Conservation (phyloP, 1,140 invertebrate species). For the Anthonomus grandis region DNA sequence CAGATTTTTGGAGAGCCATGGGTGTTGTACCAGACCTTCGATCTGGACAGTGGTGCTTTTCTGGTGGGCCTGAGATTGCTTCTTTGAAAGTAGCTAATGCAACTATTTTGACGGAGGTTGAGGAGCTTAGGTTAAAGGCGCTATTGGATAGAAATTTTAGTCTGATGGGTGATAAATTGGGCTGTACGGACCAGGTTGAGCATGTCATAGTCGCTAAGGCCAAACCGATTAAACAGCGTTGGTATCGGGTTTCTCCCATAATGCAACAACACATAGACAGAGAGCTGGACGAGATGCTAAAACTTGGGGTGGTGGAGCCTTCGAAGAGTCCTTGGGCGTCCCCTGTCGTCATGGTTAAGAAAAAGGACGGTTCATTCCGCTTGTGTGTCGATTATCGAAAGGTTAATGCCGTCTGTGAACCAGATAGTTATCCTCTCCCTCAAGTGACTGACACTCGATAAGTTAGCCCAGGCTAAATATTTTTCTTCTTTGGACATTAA, state of each 20-base stretch:
- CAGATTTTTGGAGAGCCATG: slow-evolving; percentile 29
- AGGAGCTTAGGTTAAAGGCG: not conserved
- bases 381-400: slow-evolving; percentile 47
- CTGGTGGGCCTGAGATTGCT: not conserved
- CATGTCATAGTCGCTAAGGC: slow-evolving; percentile 35
- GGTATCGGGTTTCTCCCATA: slow-evolving; percentile 33
- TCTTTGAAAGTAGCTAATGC: not conserved
- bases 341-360: not conserved
- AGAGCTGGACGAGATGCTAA: slow-evolving; percentile 31
- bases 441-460: slow-evolving; percentile 42
- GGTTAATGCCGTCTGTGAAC: no score
- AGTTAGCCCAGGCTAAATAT: slow-evolving; percentile 41
- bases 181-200: slow-evolving; percentile 24
- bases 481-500: slow-evolving; percentile 39
- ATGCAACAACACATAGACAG: slow-evolving; percentile 18
- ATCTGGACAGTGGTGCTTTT: slow-evolving; percentile 12
- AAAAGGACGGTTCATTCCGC: slow-evolving; percentile 11
- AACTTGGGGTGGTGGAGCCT: slow-evolving; percentile 26
- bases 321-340: slow-evolving; percentile 19
- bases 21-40: slow-evolving; percentile 15
- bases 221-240: slow-evolving; percentile 37
- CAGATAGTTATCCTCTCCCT: no score
- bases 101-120: not conserved
- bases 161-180: slow-evolving; percentile 5
- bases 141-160: not conserved